A percentile compares a stretch with the other conserved stretches of the same genome.
phyloP scores from a whole-genome alignment of 2,113 vertebrate species.

The Neoarius graeffei region DNA sequence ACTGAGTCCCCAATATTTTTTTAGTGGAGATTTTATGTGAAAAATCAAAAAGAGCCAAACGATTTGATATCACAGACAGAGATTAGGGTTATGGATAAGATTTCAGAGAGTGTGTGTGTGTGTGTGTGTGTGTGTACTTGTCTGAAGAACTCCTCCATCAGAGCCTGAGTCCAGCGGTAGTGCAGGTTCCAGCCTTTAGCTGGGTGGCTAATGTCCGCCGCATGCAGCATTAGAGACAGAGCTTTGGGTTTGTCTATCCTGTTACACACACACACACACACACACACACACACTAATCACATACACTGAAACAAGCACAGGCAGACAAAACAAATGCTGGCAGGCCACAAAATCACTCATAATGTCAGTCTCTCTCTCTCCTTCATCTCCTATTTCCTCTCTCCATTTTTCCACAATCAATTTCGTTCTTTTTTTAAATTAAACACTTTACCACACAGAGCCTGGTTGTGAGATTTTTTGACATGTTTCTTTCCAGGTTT shows the following conservation, averaged over 20 bases:
- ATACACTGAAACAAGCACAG: constrained; percentile 1
- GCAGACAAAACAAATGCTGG: not conserved
- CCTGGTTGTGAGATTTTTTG: not conserved
- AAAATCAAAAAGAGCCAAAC: no score
- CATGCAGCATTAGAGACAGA: constrained; percentile 95
- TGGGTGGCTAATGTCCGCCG: constrained; percentile 97
- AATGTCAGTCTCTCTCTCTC: not conserved
- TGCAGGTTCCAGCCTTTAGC: constrained; percentile 94
- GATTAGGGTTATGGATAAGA: not conserved
- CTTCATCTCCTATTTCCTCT: not conserved
- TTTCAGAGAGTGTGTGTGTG: not conserved
- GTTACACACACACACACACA: constrained; percentile 47
- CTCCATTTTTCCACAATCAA: not conserved
- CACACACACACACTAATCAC: constrained; percentile 26
- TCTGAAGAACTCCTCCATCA: constrained; percentile 99
- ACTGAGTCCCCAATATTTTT: no score
- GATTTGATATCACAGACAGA: no score
- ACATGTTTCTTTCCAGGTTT: no score
- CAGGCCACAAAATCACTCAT: not conserved
- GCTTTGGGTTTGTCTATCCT: constrained; percentile 94
- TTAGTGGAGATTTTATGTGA: no score
- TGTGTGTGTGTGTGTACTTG: constrained; percentile 75
- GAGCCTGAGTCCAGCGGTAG: constrained; percentile 91
- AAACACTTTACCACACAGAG: not conserved
- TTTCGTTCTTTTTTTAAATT: not conserved